Percentiles rank a stretch among this genome's conserved stretches.
Conservation (phyloP, 2,113 vertebrate species). For the Nansenia antarctica region DNA sequence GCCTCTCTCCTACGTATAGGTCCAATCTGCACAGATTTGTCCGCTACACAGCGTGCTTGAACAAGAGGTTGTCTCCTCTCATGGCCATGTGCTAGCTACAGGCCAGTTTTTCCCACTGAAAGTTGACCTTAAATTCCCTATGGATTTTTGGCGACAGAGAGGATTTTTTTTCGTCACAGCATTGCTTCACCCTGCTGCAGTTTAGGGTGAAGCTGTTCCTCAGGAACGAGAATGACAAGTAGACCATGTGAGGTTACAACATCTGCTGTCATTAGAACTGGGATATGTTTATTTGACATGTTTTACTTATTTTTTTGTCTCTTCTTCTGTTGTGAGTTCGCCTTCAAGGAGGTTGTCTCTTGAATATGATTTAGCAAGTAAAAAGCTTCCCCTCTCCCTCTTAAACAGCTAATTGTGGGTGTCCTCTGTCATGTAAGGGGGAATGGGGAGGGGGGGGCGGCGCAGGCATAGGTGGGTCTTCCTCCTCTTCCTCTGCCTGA, state of each 20-base stretch:
- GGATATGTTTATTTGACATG: conserved; percentile 34
- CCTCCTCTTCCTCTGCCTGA: conserved; percentile 33
- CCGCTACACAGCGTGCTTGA: conserved; percentile 1
- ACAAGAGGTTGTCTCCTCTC: background rate
- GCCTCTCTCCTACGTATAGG: conserved; percentile 36
- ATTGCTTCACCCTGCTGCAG: conserved; percentile 45
- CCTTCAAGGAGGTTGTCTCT: conserved; percentile 43
- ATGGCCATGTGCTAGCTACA: conserved; percentile 54
- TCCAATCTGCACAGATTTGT: background rate
- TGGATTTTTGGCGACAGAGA: conserved; percentile 49
- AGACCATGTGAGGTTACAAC: conserved; percentile 58
- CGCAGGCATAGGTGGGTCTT: conserved; percentile 40
- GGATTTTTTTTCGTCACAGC: conserved; percentile 52
- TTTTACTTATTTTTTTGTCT: conserved; percentile 42
- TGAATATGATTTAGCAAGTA: conserved; percentile 50
- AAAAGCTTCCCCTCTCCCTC: conserved; percentile 55
- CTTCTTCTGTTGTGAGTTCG: conserved; percentile 29
- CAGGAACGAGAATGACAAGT: conserved; percentile 35
- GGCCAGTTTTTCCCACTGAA: conserved; percentile 44
- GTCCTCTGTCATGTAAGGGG: conserved; percentile 31
- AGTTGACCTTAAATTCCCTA: conserved; percentile 56
- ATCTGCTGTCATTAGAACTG: conserved; percentile 36
- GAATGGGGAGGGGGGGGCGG: no score
- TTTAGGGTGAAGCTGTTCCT: conserved; percentile 48
- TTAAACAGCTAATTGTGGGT: conserved; percentile 50